These are phyloP conservation scores for Thamnophis elegans DNA, from an alignment of 2,797 vertebrate genomes.

Conservation along the genomic window DNA sequence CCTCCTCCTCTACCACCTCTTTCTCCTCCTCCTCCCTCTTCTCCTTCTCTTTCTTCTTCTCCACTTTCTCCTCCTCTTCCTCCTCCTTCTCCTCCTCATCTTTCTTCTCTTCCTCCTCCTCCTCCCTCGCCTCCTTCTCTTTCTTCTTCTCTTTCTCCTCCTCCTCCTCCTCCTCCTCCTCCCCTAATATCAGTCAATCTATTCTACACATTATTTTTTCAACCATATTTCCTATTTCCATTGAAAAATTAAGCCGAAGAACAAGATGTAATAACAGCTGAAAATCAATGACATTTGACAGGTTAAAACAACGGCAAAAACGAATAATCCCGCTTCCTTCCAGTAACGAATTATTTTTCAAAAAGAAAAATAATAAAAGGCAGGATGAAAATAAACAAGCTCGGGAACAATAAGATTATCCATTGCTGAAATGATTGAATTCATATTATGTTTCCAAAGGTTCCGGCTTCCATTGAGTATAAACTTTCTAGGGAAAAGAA, in stretches of 20 bases:
- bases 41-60: no score
- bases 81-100: no score
- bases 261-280: background rate
- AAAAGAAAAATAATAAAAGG: no score
- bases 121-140: no score
- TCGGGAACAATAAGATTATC: background rate
- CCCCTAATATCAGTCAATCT: background rate
- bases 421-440: background rate
- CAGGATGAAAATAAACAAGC: no score
- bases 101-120: no score
- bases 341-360: no score
- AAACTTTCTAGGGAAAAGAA: background rate
- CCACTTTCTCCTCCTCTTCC: accelerated
- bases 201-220: background rate
- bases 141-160: no score
- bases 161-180: no score
- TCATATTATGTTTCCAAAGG: background rate
- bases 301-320: background rate
- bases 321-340: no score
- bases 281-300: background rate
- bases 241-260: background rate
- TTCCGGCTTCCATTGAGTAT: background rate
- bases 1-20: no score
- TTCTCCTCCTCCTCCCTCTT: no score
- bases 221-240: background rate